Evolutionary conservation across 2,888 invertebrate species (phyloP), one percentile per base, ranked within the genome.

Genomic region (Ganaspis brasiliensis): DNA sequence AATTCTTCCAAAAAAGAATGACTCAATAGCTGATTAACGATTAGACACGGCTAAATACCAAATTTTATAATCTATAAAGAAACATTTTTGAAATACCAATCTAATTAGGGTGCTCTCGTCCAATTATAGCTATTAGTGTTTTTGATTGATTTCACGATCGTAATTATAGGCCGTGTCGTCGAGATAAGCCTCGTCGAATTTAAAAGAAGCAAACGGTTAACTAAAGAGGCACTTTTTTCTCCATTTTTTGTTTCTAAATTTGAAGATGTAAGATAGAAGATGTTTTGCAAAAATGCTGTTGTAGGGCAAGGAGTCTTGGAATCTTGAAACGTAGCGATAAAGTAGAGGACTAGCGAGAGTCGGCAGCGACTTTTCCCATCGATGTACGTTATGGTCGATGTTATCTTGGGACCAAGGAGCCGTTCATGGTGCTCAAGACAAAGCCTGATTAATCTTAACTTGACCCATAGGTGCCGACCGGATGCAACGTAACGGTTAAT

Each of bases 371-470:
- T 37, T 40, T 74, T 63, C 74, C 74, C 74, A 56, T 63, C 74
- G 74, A 67, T 74, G 67, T 63, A 63, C 67, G 45, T 67, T 67
- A 67, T 67, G 70, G 70, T 57, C 73, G 78, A 74, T 76, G 71
- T 55, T 76, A 71, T 78, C 72, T 76, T 56, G 63, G 55, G 52
- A 73, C 74, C 76, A 74, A 76, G 74, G 76, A 76, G 72, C 74
- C 67, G 37, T 63, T 73, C 56, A 56, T 55, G 61, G 59, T 56
- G 63, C 21, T 57, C 49, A 72, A 57, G 73, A 75, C 75, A 79
- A 79, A 77, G 75, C 77, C 61, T 73, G 75, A 75, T 81, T 73
- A 76, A 77, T 67, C 67, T 67, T 67, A 67, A 24, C 67, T 67
- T 67, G 67, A 67, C 67, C 67, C 67, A 67, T 67, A 67, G 67